Evolutionary conservation across 2,113 vertebrate species (phyloP).

Genomic region (Pogona vitticeps): DNA sequence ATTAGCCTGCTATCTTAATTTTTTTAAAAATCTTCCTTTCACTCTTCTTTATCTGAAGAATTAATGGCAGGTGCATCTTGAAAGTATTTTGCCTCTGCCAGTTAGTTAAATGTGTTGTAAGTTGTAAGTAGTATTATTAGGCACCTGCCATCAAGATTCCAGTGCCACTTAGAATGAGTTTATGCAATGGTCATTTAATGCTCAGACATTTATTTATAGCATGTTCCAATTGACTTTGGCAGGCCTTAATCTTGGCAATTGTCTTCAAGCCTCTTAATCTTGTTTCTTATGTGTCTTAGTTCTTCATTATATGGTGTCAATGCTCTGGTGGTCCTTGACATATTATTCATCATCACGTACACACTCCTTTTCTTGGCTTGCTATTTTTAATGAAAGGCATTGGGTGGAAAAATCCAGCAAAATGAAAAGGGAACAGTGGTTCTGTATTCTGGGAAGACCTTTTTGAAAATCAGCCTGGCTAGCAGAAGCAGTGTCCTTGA

Average conservation of each 20-base stretch:
- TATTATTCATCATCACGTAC: conserved; percentile 15
- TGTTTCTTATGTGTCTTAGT: conserved; percentile 26
- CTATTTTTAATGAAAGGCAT: conserved; percentile 36
- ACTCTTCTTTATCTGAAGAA: neutral
- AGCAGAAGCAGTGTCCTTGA: conserved; percentile 34
- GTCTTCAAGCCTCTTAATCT: conserved; percentile 8
- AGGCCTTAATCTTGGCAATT: conserved; percentile 52
- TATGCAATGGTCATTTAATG: conserved; percentile 58
- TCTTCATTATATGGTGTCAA: conserved; percentile 41
- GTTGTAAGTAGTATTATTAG: neutral
- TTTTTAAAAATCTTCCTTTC: neutral
- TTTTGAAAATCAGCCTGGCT: conserved; percentile 9
- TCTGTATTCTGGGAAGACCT: conserved; percentile 46
- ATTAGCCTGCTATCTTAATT: too few species aligned
- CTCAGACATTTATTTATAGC: conserved; percentile 56
- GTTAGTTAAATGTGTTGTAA: conserved; percentile 5
- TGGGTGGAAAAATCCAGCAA: conserved; percentile 36
- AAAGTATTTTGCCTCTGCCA: conserved; percentile 37
- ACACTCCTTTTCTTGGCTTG: neutral
- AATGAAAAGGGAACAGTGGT: neutral
- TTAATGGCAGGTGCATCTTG: neutral
- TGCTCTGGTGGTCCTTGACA: conserved; percentile 29
- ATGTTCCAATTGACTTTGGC: conserved; percentile 56
- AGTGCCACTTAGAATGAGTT: conserved; percentile 53
- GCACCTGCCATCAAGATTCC: neutral